A percentile compares a stretch with the other conserved stretches of the same genome.
Conservation (phyloP, 2,113 vertebrate genomes). For the Rhynchopsitta pachyrhyncha region DNA sequence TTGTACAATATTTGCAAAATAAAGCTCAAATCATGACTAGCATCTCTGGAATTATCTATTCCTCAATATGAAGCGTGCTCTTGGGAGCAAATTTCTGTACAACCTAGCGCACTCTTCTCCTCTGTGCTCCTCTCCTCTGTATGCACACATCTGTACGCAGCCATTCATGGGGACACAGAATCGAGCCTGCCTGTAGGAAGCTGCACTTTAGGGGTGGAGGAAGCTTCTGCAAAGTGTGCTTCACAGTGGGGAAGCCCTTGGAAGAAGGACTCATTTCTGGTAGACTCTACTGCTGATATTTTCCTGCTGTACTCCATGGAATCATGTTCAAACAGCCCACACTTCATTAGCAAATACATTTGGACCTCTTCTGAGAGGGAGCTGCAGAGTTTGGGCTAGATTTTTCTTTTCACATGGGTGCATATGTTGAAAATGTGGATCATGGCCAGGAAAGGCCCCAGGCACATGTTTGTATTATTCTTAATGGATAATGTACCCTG, state of each 20-base stretch:
- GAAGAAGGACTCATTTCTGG: not conserved
- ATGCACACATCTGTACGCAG: accelerated
- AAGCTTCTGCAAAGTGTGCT: not conserved
- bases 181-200: not conserved
- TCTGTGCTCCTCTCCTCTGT: not conserved
- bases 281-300: not conserved
- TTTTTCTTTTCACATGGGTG: not conserved
- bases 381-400: not conserved
- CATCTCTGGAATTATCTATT: not conserved
- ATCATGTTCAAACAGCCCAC: not conserved
- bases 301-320: not conserved
- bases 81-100: not conserved
- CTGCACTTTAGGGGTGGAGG: not conserved
- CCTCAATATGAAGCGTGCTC: not conserved
- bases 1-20: not conserved
- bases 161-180: not conserved
- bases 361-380: not conserved
- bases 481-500: not conserved
- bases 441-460: not conserved
- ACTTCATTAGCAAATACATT: not conserved
- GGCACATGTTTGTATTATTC: not conserved
- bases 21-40: not conserved
- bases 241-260: not conserved
- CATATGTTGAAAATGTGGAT: not conserved
- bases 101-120: accelerated